Conservation (phyloP, 2,113 vertebrate species). For the Apteryx owenii region DNA sequence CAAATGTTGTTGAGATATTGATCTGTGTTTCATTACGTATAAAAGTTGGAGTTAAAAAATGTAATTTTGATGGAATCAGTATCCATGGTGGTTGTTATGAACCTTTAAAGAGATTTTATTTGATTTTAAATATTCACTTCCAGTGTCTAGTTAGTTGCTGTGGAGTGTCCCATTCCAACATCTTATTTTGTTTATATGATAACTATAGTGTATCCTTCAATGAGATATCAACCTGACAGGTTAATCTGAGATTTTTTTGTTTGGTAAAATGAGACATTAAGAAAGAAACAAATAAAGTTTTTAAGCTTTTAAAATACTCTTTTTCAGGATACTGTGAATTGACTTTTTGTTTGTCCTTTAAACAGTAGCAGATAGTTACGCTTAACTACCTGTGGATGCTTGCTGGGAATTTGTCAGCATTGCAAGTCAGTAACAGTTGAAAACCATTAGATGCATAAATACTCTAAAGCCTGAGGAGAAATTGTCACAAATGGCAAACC, state of each 20-base stretch:
- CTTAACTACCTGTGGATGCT: neutral
- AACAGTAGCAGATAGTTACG: neutral
- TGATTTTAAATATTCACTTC: neutral
- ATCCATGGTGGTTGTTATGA: neutral
- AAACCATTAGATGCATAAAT: neutral
- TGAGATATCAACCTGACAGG: neutral
- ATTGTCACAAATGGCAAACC: neutral
- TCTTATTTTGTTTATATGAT: neutral
- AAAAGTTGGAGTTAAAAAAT: neutral
- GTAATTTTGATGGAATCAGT: neutral
- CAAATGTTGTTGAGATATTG: neutral
- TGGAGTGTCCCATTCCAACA: neutral
- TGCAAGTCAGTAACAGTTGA: neutral
- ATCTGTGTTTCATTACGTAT: neutral
- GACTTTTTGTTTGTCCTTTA: neutral
- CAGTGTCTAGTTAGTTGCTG: neutral
- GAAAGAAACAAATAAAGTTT: neutral
- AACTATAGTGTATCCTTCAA: neutral
- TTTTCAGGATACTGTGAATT: neutral
- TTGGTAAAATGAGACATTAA: neutral
- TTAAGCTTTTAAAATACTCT: neutral
- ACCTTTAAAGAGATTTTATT: neutral
- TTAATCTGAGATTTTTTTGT: neutral
- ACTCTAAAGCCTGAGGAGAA: neutral
- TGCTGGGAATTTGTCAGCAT: neutral